Percentiles rank a stretch among this genome's conserved stretches.
phyloP scores from a whole-genome alignment of 1,140 invertebrate species.

The Nebria ingens region DNA sequence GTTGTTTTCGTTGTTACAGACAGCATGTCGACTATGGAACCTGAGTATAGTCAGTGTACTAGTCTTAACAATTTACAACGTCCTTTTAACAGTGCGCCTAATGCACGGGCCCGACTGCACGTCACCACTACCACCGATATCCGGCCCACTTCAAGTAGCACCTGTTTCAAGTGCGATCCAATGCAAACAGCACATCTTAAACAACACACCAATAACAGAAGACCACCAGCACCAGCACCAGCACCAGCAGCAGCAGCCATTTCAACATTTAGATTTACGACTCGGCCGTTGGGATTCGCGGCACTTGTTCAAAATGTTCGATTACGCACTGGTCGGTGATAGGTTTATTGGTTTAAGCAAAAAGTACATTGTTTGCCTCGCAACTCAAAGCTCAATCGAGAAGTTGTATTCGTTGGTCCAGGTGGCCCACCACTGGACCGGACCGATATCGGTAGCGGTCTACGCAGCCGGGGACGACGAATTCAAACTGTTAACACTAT shows the following conservation, averaged over 20 bases:
- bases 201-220: conserved; percentile 19
- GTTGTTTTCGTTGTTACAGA: neutral
- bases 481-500: conserved; percentile 53
- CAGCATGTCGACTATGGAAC: conserved; percentile 57
- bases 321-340: conserved; percentile 57
- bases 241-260: conserved; percentile 32
- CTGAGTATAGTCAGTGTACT: conserved; percentile 51
- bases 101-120: conserved; percentile 43
- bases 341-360: conserved; percentile 45
- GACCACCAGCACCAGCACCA: conserved; percentile 15
- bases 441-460: conserved; percentile 74
- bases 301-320: conserved; percentile 57
- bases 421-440: conserved; percentile 71
- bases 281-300: conserved; percentile 63
- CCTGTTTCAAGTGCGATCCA: too few species aligned
- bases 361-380: conserved; percentile 57
- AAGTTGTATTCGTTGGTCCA: conserved; percentile 63
- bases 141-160: conserved; percentile 18
- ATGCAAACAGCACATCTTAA: conserved; percentile 27
- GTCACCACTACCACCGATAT: conserved; percentile 15
- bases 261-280: conserved; percentile 47
- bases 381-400: conserved; percentile 76
- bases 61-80: conserved; percentile 54
- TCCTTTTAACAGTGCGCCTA: conserved; percentile 54
- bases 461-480: conserved; percentile 70